A percentile compares a stretch with the other conserved stretches of the same genome.
These are phyloP conservation scores for Tiliqua scincoides DNA, from an alignment of 2,113 vertebrate genomes.

Conservation along the genomic window DNA sequence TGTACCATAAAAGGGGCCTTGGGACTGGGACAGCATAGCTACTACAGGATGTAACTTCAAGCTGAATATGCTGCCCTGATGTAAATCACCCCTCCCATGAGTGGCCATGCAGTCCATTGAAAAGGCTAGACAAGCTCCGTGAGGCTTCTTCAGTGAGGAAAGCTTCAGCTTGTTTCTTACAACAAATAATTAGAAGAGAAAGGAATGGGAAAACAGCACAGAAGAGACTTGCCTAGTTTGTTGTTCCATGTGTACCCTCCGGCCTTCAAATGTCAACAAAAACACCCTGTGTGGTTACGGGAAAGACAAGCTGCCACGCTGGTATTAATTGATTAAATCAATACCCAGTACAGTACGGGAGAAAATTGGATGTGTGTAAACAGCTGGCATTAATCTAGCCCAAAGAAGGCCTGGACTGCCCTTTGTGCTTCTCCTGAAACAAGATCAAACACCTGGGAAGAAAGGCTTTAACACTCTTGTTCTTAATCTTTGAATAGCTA, in stretches of 20 bases:
- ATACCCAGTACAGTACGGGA: constrained; percentile 45
- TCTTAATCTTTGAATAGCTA: neutral
- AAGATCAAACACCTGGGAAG: constrained; percentile 9
- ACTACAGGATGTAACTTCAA: neutral
- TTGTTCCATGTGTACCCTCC: constrained; percentile 12
- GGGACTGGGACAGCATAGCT: neutral
- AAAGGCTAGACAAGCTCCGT: neutral
- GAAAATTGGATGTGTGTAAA: constrained; percentile 39
- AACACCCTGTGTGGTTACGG: neutral
- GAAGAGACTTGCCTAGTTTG: constrained; percentile 1
- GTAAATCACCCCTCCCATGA: neutral
- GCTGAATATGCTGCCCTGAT: neutral
- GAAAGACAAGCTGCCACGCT: constrained; percentile 29
- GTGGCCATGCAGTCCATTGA: neutral
- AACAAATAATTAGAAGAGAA: constrained; percentile 20
- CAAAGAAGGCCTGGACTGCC: constrained; percentile 28
- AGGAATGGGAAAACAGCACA: neutral
- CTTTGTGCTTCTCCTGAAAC: constrained; percentile 56
- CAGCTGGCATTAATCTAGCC: constrained; percentile 12
- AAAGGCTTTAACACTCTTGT: constrained; percentile 43
- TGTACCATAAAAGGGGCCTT: neutral
- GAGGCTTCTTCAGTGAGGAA: constrained; percentile 18
- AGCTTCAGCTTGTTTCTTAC: constrained; percentile 12
- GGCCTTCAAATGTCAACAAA: constrained; percentile 56
- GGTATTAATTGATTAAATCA: constrained; percentile 62